These are phyloP conservation scores for Hirtodrosophila cameraria DNA, from an alignment of 2,888 invertebrate species.

Conservation along the genomic window DNA sequence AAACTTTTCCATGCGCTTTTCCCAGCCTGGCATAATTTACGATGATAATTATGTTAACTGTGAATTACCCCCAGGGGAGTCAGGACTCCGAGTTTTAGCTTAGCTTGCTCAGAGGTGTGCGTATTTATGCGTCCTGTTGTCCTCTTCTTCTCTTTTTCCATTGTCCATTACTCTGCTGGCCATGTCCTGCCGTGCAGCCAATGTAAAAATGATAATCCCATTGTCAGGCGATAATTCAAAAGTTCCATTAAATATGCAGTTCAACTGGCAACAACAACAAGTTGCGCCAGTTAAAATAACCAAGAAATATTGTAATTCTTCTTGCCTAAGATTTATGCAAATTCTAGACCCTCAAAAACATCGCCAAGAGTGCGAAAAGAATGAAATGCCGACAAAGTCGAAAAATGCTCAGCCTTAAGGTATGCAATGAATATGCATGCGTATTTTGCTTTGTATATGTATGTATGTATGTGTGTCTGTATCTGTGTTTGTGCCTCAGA, in stretches of 20 bases:
- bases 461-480: slow-evolving; percentile 4
- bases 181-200: slow-evolving; percentile 55
- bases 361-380: slow-evolving; percentile 31
- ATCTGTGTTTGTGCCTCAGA: slow-evolving; percentile 11
- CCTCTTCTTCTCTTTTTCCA: slow-evolving; percentile 7
- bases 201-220: slow-evolving; percentile 84
- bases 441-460: slow-evolving; percentile 3
- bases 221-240: slow-evolving; percentile 84
- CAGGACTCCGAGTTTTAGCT: slow-evolving; percentile 32
- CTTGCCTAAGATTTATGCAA: slow-evolving; percentile 70
- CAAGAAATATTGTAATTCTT: slow-evolving; percentile 63
- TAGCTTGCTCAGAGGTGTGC: slow-evolving; percentile 36
- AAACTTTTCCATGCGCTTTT: slow-evolving; percentile 44
- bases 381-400: slow-evolving; percentile 30
- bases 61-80: slow-evolving; percentile 82
- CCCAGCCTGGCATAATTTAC: slow-evolving; percentile 75
- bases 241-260: slow-evolving; percentile 57
- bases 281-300: slow-evolving; percentile 40
- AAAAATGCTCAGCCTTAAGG: slow-evolving; percentile 33
- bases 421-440: slow-evolving; percentile 61
- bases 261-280: no score
- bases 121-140: neutral
- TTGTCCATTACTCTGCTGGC: slow-evolving; percentile 10
- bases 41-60: slow-evolving; percentile 81
- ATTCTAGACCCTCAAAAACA: slow-evolving; percentile 33